These are phyloP conservation scores for Gallinago undulata DNA, from an alignment of 2,113 vertebrate species.

Conservation along the genomic window DNA sequence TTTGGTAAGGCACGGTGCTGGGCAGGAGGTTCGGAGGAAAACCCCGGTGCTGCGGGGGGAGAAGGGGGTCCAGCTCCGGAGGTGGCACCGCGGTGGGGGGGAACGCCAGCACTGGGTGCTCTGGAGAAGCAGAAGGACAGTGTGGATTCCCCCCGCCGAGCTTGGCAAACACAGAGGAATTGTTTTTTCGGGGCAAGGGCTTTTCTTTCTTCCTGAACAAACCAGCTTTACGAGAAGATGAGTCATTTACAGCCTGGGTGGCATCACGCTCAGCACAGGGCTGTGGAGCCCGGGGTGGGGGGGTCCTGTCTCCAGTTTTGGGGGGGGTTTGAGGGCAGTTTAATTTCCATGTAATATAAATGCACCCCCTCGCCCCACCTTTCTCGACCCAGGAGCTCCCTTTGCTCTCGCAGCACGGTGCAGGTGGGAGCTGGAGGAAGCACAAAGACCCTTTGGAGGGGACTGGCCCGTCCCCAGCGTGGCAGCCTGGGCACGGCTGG, in stretches of 20 bases:
- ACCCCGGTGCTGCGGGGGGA: not conserved
- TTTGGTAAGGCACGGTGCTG: not conserved
- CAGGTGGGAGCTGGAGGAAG: not conserved
- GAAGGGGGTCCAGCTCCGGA: accelerated
- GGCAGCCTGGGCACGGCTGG: not conserved
- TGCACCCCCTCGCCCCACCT: accelerated
- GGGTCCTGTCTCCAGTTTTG: not conserved
- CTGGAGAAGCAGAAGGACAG: not conserved
- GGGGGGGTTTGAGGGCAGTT: not conserved
- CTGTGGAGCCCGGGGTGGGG: not conserved
- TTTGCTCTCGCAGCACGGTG: accelerated
- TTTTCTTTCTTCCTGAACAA: not conserved
- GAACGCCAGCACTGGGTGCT: not conserved
- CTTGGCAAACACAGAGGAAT: not conserved
- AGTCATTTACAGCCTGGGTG: constrained; percentile 37
- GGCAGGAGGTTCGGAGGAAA: not conserved
- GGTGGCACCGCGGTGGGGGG: not conserved
- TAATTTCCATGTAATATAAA: not conserved
- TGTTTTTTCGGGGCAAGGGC: not conserved
- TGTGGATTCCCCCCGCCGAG: not conserved
- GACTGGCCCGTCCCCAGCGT: not conserved
- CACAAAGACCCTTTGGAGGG: not conserved
- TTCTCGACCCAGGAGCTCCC: not conserved
- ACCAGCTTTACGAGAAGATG: not conserved
- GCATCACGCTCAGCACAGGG: accelerated